These are phyloP conservation scores for Hoplostethus atlanticus DNA, from an alignment of 2,797 vertebrate genomes.

Conservation along the genomic window DNA sequence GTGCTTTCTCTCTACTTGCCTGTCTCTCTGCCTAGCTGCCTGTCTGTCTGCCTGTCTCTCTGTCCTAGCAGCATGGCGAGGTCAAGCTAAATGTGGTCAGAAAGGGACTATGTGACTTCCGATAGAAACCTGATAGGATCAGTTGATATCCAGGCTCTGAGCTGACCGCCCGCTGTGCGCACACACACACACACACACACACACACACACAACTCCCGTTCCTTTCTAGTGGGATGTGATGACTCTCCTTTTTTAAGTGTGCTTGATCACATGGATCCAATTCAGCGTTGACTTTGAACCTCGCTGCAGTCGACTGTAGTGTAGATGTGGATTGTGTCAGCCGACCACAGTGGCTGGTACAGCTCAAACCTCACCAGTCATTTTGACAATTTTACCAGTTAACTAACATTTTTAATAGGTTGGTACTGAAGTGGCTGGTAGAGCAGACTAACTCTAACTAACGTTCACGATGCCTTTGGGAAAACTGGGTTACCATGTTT, in stretches of 20 bases:
- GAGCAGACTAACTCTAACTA: not conserved
- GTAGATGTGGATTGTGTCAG: too few species aligned
- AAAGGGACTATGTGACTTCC: conserved; percentile 25
- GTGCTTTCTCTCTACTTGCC: too few species aligned
- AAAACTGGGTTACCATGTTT: conserved; percentile 1
- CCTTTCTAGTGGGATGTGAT: too few species aligned
- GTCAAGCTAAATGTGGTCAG: conserved; percentile 18
- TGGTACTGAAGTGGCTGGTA: too few species aligned
- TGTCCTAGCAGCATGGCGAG: not conserved
- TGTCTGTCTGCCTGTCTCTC: not conserved
- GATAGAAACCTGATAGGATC: conserved; percentile 38
- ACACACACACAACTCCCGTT: not conserved
- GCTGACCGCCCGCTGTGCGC: conserved; percentile 12
- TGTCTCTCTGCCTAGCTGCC: too few species aligned
- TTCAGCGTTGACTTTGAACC: not conserved
- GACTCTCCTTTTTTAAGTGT: not conserved
- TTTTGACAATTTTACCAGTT: not conserved
- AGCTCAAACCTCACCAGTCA: not conserved
- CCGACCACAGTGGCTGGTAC: too few species aligned
- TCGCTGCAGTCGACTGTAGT: not conserved
- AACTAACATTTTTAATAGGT: too few species aligned
- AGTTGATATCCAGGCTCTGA: conserved; percentile 43
- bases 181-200: too few species aligned
- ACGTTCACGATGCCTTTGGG: conserved; percentile 11
- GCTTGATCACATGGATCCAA: not conserved